Evolutionary conservation across 37 sponge, comb jelly and placozoan species (phyloP), one percentile per base, ranked within the genome.

Genomic region (Cladorhizidae sp.): DNA sequence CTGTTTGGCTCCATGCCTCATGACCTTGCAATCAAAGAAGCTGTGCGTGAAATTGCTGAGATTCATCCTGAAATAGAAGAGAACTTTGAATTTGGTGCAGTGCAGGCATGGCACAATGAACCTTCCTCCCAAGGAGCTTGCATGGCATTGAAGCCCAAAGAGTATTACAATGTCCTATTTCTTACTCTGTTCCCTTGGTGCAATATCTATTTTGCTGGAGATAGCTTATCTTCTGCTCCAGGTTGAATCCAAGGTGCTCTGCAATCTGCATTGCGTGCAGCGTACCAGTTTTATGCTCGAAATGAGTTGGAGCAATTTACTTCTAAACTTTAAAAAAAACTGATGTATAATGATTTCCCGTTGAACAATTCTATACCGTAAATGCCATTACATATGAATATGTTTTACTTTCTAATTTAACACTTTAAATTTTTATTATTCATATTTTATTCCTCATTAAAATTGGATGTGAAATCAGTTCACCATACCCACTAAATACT

Each of bases 181-280:
- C n/a, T 33, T 50, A 56, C 83, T 14, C 21, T 83, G 50, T 29
- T 57, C 25, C 84, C 89, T 12, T 78, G 49, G 57, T 14, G 22
- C 22, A 87, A 78, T 37, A 28, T 90, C 37, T 90, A 65, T 43
- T 90, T 90, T 72, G 86, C 86, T 40, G 91, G 91, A 35, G 91
- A 90, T 49, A 86, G 73, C 15, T 76, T 90, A 25, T 90, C 91
- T 23, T 85, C 64, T 61, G 45, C 67, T 40, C 38, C 26, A 52
- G 91, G 91, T 3, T 90, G 91, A 86, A 90, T 90, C 37, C 91
- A 90, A 59, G 91, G 91, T 33, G 91, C 91, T 17, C 73, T 90
- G 17, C 82, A 81, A 58, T 86, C 86, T 76, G 82, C 82, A 6
- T 40, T 90, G 26, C 42, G 91, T 28, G 86, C 91, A 26, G 86